Evolutionary conservation across 2,888 invertebrate genomes (phyloP), one percentile per base, ranked within the genome.

Genomic region (Lepidochitona cinerea): DNA sequence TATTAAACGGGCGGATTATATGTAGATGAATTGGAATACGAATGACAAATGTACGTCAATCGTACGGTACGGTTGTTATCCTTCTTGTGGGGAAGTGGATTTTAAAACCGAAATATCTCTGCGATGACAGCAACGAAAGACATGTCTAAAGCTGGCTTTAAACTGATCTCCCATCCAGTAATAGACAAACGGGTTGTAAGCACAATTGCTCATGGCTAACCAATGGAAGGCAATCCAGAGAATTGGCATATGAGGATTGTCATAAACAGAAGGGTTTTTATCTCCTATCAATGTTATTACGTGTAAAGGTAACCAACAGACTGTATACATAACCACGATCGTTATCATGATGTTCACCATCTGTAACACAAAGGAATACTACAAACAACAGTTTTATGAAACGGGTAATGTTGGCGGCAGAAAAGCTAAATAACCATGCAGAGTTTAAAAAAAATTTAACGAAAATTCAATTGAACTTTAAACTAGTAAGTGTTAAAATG

Each of bases 281-380:
- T 83, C 83, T 18, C 81, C 83, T n/a, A 78, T 68, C 18, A 83
- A 71, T 23, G 78, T 80, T 32, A 83, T 73, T 3, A 75, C 78
- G 75, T 88, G 90, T 53, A 95, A 94, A 0, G 96, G 96, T 66
- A 96, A 92, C 96, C 96, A 96, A 89, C 95, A 96, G 59, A 95
- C 91, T 5, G 94, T 95, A 91, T 95, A 96, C 18, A 95, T 95
- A 69, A 94, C 92, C 14, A 96, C 96, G 14, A 96, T 95, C 0
- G 93, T 94, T 81, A 96, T 93, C 95, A 96, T 95, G 96, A 96
- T 96, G 91, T 95, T 95, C 84, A 96, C 93, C 94, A 96, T 95
- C 96, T 96, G 93, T 4, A 83, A 82, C 37, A 41, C 73, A 72
- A 41, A 12, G 41, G 18, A 12, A 41, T 41, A 9, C n/a, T n/a